Evolutionary conservation across 2,888 invertebrate species (phyloP).

Genomic region (Drosophila diplacantha): DNA sequence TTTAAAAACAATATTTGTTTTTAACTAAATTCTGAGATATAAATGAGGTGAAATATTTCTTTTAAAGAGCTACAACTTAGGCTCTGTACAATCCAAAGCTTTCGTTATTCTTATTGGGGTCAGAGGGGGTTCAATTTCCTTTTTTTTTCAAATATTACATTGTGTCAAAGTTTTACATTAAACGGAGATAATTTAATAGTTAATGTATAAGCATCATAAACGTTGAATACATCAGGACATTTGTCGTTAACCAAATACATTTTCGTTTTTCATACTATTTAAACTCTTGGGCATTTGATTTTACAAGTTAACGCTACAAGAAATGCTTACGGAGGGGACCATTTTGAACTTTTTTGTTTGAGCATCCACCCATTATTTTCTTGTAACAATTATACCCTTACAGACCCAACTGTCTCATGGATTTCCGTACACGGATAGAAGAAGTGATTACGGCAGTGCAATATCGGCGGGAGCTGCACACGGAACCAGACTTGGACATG

Average conservation of each 20-base stretch:
- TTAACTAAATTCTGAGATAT: not conserved
- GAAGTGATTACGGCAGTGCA: constrained; percentile 81
- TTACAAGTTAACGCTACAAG: not conserved
- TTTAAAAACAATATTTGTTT: not conserved
- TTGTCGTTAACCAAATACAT: not conserved
- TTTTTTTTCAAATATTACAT: not conserved
- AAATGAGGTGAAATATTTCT: too few relatives aligned
- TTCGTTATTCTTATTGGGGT: not conserved
- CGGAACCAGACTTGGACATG: constrained; percentile 78
- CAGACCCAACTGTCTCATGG: constrained; percentile 81
- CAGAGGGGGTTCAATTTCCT: not conserved
- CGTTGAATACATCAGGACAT: too few relatives aligned
- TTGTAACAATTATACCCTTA: constrained; percentile 4
- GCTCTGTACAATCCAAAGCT: not conserved
- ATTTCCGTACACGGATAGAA: constrained; percentile 81
- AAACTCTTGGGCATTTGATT: not conserved
- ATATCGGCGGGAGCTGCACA: constrained; percentile 80
- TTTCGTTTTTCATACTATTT: not conserved
- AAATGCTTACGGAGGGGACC: too few relatives aligned
- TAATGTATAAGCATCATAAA: not conserved
- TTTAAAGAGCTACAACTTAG: not conserved
- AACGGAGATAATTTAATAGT: not conserved
- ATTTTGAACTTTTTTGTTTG: not conserved
- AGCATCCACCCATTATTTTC: not conserved
- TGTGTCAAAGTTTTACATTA: not conserved